Base-by-base conservation (phyloP, 2,888 invertebrate genomes). In the Cheilosia impressa region DNA sequence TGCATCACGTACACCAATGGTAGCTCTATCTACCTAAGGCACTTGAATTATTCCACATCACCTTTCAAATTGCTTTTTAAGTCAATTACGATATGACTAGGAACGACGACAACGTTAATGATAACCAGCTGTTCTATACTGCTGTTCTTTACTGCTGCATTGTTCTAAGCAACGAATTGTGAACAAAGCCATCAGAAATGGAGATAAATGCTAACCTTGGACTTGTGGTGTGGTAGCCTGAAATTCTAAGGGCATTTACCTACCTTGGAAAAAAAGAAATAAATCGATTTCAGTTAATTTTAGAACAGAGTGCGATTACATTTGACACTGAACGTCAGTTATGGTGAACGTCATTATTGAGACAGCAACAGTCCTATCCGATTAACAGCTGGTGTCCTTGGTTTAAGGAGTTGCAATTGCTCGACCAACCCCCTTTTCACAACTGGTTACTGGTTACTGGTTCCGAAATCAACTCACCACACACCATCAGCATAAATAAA, bases 161-260 rank as follows among this genome's bases (percentile, higher is more conserved):
- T 62, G 31, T 24, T 50, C 31, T n/a, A 15, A n/a, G 34, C 19
- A 5, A 22, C 2, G n/a, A 27, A 4, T 4, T 19, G 41, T 4
- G 1, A 69, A 63, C 65, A 75, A 65, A 68, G 52, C n/a, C 22
- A 6, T 57, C 13, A 41, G 27, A 43, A 62, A 34, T 41, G 19
- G n/a, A 22, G 52, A 65, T 78, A 78, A 72, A 24, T 57, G 58
- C 22, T 65, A 27, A 62, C 78, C 78, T 71, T 63, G 69, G 19
- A 62, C 69, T 69, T 69, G 55, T 19, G 77, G 41, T 63, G 55
- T 45, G n/a, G 41, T 15, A 41, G 43, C 6, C 27, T 69, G 22
- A 34, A 38, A 6, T 47, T 43, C 15, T n/a, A 43, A 65, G 71
- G 79, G 22, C 52, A 65, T 34, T 72, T 72, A 65, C 78, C 72